Percentiles rank a stretch among this genome's conserved stretches.
Conservation (phyloP, 2,113 vertebrate genomes). For the Chloebia gouldiae region DNA sequence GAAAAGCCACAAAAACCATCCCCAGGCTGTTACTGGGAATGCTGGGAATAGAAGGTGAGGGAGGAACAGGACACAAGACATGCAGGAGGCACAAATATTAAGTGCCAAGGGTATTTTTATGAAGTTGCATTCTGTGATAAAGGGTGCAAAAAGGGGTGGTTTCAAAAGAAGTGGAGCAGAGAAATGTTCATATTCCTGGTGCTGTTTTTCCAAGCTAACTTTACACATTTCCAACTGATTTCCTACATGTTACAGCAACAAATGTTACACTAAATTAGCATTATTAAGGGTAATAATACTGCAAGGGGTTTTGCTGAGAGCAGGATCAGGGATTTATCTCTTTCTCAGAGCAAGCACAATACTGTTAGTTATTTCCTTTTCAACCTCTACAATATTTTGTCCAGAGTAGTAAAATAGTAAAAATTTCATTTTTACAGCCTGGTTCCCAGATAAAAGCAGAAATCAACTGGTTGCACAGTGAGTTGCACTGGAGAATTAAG, state of each 20-base stretch:
- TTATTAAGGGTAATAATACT: conserved; percentile 29
- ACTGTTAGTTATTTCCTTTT: conserved; percentile 7
- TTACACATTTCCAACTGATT: neutral
- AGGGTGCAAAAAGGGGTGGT: neutral
- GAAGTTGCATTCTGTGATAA: neutral
- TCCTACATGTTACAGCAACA: neutral
- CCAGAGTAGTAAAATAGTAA: neutral
- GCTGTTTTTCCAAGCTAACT: neutral
- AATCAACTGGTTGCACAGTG: neutral
- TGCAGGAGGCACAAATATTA: neutral
- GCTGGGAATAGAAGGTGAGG: neutral
- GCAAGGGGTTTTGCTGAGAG: neutral
- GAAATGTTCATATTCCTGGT: neutral
- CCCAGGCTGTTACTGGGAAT: neutral
- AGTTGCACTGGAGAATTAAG: neutral
- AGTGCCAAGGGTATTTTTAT: neutral
- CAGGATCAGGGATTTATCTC: conserved; percentile 9
- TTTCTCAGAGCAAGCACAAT: neutral
- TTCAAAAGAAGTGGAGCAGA: neutral
- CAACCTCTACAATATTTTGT: neutral
- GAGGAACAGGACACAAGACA: neutral
- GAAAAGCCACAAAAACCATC: neutral
- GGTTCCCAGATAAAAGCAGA: conserved; percentile 28
- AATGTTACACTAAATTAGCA: neutral
- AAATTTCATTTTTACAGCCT: conserved; percentile 1